Conservation (phyloP, 2,113 vertebrate genomes). For the Cavia aperea region DNA sequence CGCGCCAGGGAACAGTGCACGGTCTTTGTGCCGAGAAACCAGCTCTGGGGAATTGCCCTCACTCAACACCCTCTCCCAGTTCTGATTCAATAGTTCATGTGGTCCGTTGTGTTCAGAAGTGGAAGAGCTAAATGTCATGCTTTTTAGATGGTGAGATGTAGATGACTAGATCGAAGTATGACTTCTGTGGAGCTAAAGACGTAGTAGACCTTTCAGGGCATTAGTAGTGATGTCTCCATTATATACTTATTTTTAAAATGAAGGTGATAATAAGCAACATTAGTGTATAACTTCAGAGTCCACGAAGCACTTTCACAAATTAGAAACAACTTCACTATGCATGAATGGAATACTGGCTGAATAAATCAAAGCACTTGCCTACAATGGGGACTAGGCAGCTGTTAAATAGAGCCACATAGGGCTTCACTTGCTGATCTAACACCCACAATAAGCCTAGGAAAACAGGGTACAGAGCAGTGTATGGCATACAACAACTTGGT, state of each 20-base stretch:
- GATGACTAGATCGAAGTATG: neutral
- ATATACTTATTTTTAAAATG: slow-evolving; percentile 44
- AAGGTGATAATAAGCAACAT: slow-evolving; percentile 26
- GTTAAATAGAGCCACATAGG: neutral
- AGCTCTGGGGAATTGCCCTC: neutral
- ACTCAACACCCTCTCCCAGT: neutral
- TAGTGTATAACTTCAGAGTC: slow-evolving; percentile 40
- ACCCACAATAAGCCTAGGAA: neutral
- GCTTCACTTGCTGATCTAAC: slow-evolving; percentile 27
- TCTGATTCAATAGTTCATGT: neutral
- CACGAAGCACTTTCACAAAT: slow-evolving; percentile 50
- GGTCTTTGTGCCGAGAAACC: neutral
- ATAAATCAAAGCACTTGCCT: slow-evolving; percentile 51
- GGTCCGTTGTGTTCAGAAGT: neutral
- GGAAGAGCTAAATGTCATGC: neutral
- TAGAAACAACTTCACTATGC: slow-evolving; percentile 29
- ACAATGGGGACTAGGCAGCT: neutral
- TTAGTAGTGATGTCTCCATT: slow-evolving; percentile 18
- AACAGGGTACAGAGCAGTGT: neutral
- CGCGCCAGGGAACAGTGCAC: neutral
- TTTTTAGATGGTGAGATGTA: neutral
- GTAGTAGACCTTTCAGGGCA: neutral
- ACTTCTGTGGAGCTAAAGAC: slow-evolving; percentile 1
- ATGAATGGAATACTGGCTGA: slow-evolving; percentile 25
- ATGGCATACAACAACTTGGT: neutral